Evolutionary conservation across 2,888 invertebrate species (phyloP).

Genomic region (Napeogenes inachia): DNA sequence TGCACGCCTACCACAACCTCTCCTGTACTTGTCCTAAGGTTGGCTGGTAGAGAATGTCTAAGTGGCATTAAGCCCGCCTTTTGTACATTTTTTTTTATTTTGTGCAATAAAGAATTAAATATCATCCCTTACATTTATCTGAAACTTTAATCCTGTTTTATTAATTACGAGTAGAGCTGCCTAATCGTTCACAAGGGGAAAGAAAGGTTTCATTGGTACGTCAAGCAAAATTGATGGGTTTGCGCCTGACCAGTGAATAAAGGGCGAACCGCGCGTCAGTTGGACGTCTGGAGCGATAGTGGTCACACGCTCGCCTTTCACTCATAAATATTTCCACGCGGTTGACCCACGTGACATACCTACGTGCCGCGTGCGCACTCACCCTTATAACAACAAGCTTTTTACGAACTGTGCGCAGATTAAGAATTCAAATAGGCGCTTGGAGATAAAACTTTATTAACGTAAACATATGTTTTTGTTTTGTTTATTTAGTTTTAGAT

Average conservation of each 20-base stretch:
- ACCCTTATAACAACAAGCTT: conserved; percentile 16
- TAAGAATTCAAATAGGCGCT: neutral
- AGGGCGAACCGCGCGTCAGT: conserved; percentile 67
- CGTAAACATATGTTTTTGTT: conserved; percentile 4
- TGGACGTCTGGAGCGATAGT: conserved; percentile 66
- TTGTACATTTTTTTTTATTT: too few species aligned
- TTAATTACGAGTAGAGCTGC: conserved; percentile 61
- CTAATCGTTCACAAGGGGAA: conserved; percentile 65
- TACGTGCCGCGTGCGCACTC: conserved; percentile 45
- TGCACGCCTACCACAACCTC: too few species aligned
- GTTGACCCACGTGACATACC: conserved; percentile 44
- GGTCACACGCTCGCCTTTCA: conserved; percentile 65
- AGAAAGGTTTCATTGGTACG: conserved; percentile 72
- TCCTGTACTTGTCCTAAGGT: too few species aligned
- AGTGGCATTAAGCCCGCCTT: too few species aligned
- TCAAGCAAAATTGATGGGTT: conserved; percentile 73
- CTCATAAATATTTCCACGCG: conserved; percentile 58
- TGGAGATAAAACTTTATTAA: conserved; percentile 14
- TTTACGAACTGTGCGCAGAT: conserved; percentile 8
- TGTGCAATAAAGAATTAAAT: too few species aligned
- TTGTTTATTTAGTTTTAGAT: conserved; percentile 13
- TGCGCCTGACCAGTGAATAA: conserved; percentile 69
- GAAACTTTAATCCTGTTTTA: conserved; percentile 36
- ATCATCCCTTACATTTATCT: conserved; percentile 14
- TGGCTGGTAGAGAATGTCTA: too few species aligned